These are phyloP conservation scores for Tetragnatha versicolor DNA, from an alignment of 1,140 invertebrate genomes.

Conservation along the genomic window DNA sequence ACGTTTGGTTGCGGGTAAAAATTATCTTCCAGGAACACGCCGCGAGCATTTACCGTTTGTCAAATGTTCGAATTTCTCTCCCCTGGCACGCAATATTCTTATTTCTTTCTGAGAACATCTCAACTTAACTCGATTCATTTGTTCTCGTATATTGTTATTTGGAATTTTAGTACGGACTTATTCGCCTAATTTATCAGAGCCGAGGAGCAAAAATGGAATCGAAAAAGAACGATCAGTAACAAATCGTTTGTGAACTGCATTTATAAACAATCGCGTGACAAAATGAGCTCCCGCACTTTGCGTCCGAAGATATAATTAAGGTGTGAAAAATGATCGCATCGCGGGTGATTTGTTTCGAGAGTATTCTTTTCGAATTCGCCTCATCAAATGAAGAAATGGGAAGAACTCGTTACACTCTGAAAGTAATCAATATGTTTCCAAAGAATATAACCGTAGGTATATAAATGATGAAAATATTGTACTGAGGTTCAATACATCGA, in stretches of 20 bases:
- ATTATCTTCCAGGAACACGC: not conserved
- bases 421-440: too few relatives aligned
- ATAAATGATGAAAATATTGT: too few relatives aligned
- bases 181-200: constrained; percentile 23
- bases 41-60: constrained; percentile 35
- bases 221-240: constrained; percentile 27
- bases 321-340: constrained; percentile 25
- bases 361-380: constrained; percentile 1
- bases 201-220: constrained; percentile 18
- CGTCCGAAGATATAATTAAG: constrained; percentile 30
- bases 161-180: constrained; percentile 23
- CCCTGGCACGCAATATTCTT: constrained; percentile 16
- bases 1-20: constrained; percentile 4
- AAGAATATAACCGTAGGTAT: too few relatives aligned
- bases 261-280: constrained; percentile 44
- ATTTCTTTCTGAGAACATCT: constrained; percentile 20
- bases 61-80: not conserved
- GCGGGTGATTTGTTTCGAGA: constrained; percentile 25
- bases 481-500: too few relatives aligned
- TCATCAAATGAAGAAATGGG: not conserved
- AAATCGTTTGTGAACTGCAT: constrained; percentile 22
- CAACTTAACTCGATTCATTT: constrained; percentile 30
- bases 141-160: constrained; percentile 32
- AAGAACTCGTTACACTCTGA: too few relatives aligned
- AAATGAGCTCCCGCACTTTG: constrained; percentile 3